phyloP scores from a whole-genome alignment of 2,888 invertebrate species.

The Alcis repandata region DNA sequence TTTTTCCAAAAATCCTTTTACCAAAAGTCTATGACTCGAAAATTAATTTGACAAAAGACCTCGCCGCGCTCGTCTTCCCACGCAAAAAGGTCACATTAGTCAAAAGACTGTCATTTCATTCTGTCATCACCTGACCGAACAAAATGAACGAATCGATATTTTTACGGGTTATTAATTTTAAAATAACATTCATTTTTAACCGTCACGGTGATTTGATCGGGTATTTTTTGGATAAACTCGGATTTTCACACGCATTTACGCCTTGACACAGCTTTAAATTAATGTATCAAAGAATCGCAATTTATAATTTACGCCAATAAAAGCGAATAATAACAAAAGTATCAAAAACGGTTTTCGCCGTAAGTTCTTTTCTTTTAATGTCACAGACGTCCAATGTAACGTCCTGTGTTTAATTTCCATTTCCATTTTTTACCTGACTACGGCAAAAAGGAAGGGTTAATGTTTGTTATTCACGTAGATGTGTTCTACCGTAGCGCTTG shows the following conservation, averaged over 20 bases:
- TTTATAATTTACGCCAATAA: too few relatives aligned
- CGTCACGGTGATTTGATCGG: slow-evolving; percentile 3
- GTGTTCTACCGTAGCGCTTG: too few relatives aligned
- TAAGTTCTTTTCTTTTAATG: too few relatives aligned
- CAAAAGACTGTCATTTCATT: slow-evolving; percentile 32
- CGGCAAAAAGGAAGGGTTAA: too few relatives aligned
- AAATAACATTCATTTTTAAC: slow-evolving; percentile 26
- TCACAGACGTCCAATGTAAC: too few relatives aligned
- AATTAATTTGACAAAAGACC: slow-evolving; percentile 32
- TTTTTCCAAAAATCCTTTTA: slow-evolving; percentile 14
- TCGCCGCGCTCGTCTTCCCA: slow-evolving; percentile 40
- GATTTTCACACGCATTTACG: slow-evolving; percentile 1
- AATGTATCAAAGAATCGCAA: too few relatives aligned
- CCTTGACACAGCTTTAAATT: too few relatives aligned
- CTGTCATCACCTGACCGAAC: slow-evolving; percentile 41
- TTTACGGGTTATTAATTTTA: slow-evolving; percentile 50
- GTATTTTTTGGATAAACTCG: not conserved
- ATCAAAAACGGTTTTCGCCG: too few relatives aligned
- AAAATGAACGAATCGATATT: slow-evolving; percentile 46
- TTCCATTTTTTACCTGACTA: too few relatives aligned
- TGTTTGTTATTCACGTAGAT: too few relatives aligned
- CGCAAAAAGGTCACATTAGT: slow-evolving; percentile 35
- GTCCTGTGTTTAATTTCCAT: too few relatives aligned
- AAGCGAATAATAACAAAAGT: too few relatives aligned
- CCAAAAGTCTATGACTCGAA: slow-evolving; percentile 41